Conservation (phyloP, 2,888 invertebrate species). For the Gastrophysa polygoni region DNA sequence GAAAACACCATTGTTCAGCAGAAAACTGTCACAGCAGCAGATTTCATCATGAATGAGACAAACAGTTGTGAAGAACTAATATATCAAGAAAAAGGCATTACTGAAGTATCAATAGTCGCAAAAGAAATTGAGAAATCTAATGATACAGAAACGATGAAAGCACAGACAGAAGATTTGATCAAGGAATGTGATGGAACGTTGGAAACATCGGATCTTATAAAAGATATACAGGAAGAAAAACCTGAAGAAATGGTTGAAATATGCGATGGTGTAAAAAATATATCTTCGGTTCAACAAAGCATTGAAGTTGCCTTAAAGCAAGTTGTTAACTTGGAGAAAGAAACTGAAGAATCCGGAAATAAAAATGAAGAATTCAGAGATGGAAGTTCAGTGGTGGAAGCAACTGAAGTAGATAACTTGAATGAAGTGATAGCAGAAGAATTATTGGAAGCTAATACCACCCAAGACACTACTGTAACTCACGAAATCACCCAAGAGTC, state of each 20-base stretch:
- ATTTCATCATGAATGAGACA: slow-evolving; percentile 6
- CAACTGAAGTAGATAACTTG: neutral
- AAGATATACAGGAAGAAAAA: neutral
- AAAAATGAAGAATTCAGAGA: neutral
- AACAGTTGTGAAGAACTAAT: neutral
- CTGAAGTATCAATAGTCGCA: neutral
- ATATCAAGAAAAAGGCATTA: neutral
- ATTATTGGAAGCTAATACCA: slow-evolving; percentile 8
- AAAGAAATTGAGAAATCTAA: neutral
- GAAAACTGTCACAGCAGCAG: slow-evolving; percentile 25
- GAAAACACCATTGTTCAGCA: slow-evolving; percentile 18
- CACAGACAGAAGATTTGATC: neutral
- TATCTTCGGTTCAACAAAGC: neutral
- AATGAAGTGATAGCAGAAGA: neutral
- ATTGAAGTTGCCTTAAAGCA: neutral
- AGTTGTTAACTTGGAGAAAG: slow-evolving; percentile 20
- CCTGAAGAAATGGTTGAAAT: slow-evolving; percentile 8
- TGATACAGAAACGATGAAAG: neutral
- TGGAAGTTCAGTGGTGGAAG: neutral
- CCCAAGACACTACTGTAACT: slow-evolving; percentile 29
- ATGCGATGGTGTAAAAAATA: neutral
- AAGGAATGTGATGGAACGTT: neutral
- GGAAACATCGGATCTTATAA: neutral
- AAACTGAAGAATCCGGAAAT: slow-evolving; percentile 27
- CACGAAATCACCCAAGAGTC: slow-evolving; percentile 21